Conservation (phyloP, 2,113 vertebrate genomes). For the Sceloporus undulatus region DNA sequence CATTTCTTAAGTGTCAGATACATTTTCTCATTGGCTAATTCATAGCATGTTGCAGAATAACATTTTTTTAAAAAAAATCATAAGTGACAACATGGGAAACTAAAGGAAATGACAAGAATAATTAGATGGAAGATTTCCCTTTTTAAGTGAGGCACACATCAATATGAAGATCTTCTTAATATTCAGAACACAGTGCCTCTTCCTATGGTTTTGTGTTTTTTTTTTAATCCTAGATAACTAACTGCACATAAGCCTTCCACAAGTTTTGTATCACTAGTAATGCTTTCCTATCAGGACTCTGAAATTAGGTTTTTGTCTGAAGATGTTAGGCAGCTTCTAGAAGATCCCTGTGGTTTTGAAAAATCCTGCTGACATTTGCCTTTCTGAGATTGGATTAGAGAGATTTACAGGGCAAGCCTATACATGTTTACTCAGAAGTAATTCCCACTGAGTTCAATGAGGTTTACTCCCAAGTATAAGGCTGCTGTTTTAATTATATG, state of each 20-base stretch:
- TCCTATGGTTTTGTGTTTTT: neutral
- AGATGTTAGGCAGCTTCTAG: conserved; percentile 3
- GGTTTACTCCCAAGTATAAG: neutral
- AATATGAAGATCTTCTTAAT: neutral
- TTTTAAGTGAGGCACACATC: neutral
- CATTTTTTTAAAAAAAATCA: neutral
- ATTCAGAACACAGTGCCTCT: neutral
- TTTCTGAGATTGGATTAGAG: conserved; percentile 23
- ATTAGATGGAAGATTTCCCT: neutral
- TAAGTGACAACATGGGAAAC: neutral
- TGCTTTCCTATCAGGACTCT: conserved; percentile 2
- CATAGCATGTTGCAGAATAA: neutral
- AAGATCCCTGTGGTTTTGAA: conserved; percentile 20
- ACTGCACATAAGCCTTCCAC: neutral
- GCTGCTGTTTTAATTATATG: neutral
- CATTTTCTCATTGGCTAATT: neutral
- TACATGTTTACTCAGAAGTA: neutral
- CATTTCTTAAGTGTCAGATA: neutral
- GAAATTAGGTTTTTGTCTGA: conserved; percentile 13
- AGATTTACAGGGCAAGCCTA: neutral
- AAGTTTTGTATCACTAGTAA: neutral
- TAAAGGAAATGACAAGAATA: neutral
- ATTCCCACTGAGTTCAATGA: neutral
- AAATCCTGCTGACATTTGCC: conserved; percentile 37
- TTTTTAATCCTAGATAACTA: neutral